Evolutionary conservation across 1,140 invertebrate genomes (phyloP).

Genomic region (Rhopalosiphum padi): DNA sequence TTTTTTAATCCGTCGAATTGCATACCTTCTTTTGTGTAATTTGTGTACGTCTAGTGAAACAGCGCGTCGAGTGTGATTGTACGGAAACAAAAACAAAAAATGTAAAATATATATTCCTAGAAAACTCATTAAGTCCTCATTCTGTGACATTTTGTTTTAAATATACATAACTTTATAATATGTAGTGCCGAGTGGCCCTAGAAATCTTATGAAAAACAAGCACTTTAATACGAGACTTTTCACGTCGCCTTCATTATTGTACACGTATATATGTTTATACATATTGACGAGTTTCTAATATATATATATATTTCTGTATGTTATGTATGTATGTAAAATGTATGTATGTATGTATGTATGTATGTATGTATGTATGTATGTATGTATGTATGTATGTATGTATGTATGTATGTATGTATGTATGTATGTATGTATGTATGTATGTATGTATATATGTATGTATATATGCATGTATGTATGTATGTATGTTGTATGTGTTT

Average conservation of each 20-base stretch:
- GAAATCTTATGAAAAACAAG: conserved; percentile 42
- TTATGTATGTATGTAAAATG: neutral
- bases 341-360: no score
- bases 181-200: neutral
- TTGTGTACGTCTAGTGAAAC: neutral
- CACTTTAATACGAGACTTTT: conserved; percentile 36
- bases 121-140: conserved; percentile 38
- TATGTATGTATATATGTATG: neutral
- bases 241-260: neutral
- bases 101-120: neutral
- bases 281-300: neutral
- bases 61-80: neutral
- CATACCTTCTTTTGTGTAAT: neutral
- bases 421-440: no score
- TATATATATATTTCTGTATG: neutral
- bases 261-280: neutral
- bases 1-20: neutral
- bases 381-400: neutral
- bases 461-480: no score
- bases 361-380: neutral
- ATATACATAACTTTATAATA: conserved; percentile 1
- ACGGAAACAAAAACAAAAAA: neutral
- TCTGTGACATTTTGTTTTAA: conserved; percentile 24
- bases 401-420: no score
- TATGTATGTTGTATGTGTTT: neutral